Conservation (phyloP, 2,113 vertebrate species). For the Centropus unirufus region DNA sequence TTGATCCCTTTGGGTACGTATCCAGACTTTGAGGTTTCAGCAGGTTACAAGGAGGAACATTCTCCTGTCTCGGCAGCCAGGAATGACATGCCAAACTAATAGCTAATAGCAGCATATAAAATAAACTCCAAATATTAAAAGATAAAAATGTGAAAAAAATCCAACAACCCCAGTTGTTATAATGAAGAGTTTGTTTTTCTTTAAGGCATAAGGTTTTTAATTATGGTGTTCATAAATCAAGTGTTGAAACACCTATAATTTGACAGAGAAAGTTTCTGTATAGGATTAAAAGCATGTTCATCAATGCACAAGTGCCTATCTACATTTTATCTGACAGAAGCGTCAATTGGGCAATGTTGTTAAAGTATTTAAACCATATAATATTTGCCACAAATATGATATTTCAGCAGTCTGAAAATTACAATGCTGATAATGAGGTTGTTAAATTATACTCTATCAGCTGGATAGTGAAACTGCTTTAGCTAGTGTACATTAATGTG, state of each 20-base stretch:
- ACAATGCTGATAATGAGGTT: slow-evolving; percentile 73
- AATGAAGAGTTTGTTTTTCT: slow-evolving; percentile 22
- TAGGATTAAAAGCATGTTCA: slow-evolving; percentile 55
- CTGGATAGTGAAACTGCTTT: slow-evolving; percentile 68
- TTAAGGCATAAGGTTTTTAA: slow-evolving; percentile 37
- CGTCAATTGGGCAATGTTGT: slow-evolving; percentile 56
- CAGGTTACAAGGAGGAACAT: neutral
- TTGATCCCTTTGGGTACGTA: neutral
- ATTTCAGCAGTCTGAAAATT: slow-evolving; percentile 77
- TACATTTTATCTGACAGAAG: slow-evolving; percentile 64
- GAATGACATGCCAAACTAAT: neutral
- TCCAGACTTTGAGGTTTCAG: neutral
- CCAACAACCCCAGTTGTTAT: neutral
- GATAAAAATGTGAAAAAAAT: slow-evolving; percentile 14
- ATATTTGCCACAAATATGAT: slow-evolving; percentile 68
- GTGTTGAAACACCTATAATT: slow-evolving; percentile 40
- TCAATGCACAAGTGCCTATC: slow-evolving; percentile 27
- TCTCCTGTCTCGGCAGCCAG: neutral
- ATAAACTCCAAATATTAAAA: slow-evolving; percentile 23
- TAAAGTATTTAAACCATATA: slow-evolving; percentile 49
- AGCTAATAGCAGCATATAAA: neutral
- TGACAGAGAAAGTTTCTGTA: slow-evolving; percentile 49
- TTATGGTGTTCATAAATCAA: slow-evolving; percentile 47
- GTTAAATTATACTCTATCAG: slow-evolving; percentile 79
- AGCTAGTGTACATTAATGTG: slow-evolving; percentile 69